Evolutionary conservation across 1,140 invertebrate genomes (phyloP), one percentile per base, ranked within the genome.

Genomic region (Asobara japonica): DNA sequence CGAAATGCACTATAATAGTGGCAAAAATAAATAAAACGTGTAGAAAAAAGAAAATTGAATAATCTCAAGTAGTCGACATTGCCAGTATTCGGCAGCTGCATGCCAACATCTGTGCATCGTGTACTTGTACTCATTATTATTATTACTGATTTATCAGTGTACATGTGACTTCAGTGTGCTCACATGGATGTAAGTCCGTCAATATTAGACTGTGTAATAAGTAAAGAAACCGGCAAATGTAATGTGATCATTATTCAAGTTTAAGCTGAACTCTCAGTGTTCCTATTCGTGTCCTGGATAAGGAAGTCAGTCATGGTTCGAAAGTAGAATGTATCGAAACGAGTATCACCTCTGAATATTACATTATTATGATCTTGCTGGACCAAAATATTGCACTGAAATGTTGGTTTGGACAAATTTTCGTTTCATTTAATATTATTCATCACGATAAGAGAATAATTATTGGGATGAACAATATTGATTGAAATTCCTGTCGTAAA

Each of bases 81-180:
- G 20, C 56, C 33, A n/a, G 16, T 29, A 60, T 48, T 25, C 20
- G 33, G 31, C 25, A 60, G 45, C 18, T 64, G 41, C 30, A 16
- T 65, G 62, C 65, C 27, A 27, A 62, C 65, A 31, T 65, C 41
- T 71, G 69, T 71, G 69, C 69, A 25, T 36, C 51, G 41, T 71
- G 69, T 61, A 56, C 65, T 69, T 10, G n/a, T 65, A 65, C 13
- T 62, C 29, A 65, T 31, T 29, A 56, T 25, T 25, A 56, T 56
- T 7, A 22, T 22, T 1, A 56, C 25, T 27, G 22, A 56, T 56
- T 56, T 22, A 56, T 56, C n/a, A 16, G 61, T 71, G 61, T 71
- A 41, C 62, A 71, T 69, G 45, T 71, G 69, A 65, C 22, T 48
- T 27, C 38, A 30, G 61, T 71, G 69, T 65, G 69, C 61, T 65